phyloP scores from a whole-genome alignment of 2,888 invertebrate species.

The Himalopsyche japonica region DNA sequence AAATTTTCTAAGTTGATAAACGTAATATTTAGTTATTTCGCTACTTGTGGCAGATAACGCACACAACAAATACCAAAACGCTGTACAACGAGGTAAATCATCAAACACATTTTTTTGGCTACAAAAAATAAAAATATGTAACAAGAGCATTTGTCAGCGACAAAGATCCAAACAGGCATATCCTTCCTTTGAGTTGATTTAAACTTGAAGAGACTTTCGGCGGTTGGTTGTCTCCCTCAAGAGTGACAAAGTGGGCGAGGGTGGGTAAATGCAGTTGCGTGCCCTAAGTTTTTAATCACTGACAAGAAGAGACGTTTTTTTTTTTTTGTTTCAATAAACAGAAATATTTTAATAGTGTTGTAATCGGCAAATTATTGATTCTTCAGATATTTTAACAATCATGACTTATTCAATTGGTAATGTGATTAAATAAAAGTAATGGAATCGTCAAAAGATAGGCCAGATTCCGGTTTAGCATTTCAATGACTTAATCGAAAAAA shows the following conservation, averaged over 20 bases:
- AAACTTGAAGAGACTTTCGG: conserved; percentile 9
- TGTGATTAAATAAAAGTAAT: no score
- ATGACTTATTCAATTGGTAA: no score
- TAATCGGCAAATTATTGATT: no score
- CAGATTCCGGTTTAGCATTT: no score
- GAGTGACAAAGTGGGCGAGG: not conserved
- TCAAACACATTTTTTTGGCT: not conserved
- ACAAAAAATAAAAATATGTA: not conserved
- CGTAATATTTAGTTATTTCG: no score
- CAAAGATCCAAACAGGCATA: not conserved
- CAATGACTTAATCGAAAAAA: no score
- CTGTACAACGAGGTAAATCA: not conserved
- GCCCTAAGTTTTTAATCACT: not conserved
- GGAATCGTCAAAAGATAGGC: no score
- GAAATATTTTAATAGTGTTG: no score
- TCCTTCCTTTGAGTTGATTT: conserved; percentile 10
- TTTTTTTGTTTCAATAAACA: no score
- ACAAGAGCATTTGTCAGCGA: not conserved
- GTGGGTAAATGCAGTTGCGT: not conserved
- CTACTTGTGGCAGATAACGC: not conserved
- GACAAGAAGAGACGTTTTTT: no score
- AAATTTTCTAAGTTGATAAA: no score
- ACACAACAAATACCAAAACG: not conserved
- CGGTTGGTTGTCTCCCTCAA: conserved; percentile 4
- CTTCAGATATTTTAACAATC: no score